Conservation (phyloP, 2,888 invertebrate species). For the Drosophila barbarae region DNA sequence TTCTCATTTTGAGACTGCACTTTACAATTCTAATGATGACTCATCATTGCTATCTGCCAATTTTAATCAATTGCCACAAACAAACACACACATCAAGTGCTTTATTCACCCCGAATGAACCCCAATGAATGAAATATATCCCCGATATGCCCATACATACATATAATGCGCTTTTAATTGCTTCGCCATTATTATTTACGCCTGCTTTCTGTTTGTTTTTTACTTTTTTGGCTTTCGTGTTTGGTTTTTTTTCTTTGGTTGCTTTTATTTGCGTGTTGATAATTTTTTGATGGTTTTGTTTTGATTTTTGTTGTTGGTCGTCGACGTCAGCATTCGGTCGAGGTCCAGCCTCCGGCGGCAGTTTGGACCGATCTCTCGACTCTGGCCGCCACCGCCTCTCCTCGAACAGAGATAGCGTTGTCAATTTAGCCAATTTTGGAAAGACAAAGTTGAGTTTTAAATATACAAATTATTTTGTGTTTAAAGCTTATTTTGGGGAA, state of each 20-base stretch:
- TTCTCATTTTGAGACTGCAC: neutral
- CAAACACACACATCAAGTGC: neutral
- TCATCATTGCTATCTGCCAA: constrained; percentile 7
- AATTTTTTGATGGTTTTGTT: constrained; percentile 30
- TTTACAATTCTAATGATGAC: neutral
- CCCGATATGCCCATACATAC: constrained; percentile 9
- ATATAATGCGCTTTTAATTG: constrained; percentile 25
- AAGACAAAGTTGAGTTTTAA: neutral
- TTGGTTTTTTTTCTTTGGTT: neutral
- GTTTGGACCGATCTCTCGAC: constrained; percentile 2
- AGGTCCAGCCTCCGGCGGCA: constrained; percentile 28
- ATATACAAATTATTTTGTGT: too few species aligned
- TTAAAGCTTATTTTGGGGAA: neutral
- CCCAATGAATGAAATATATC: neutral
- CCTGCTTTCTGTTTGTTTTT: constrained; percentile 1
- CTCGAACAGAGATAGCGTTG: constrained; percentile 1
- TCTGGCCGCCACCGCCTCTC: neutral
- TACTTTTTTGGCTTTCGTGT: neutral
- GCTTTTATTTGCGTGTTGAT: constrained; percentile 12
- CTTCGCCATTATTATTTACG: constrained; percentile 14
- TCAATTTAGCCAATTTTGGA: neutral
- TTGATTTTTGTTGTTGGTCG: constrained; percentile 18
- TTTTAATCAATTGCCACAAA: constrained; percentile 3
- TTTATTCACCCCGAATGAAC: neutral
- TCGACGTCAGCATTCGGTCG: constrained; percentile 21